These are phyloP conservation scores for Anaspis maculata DNA, from an alignment of 2,888 invertebrate genomes.

Conservation along the genomic window DNA sequence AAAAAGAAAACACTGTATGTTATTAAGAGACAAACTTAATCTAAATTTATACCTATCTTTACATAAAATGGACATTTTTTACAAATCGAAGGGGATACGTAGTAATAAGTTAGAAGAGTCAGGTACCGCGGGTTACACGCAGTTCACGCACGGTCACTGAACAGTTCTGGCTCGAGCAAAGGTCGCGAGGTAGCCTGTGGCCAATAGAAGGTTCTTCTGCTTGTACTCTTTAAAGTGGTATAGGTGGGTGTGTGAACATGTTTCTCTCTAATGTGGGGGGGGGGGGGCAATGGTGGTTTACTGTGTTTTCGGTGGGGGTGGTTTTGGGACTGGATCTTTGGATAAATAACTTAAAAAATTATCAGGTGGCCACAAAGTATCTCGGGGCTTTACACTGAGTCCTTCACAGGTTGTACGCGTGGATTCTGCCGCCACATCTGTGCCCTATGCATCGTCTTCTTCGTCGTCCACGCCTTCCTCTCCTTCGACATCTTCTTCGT, in stretches of 20 bases:
- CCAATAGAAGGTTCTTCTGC: constrained; percentile 17
- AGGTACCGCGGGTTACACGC: constrained; percentile 35
- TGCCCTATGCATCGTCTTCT: constrained; percentile 43
- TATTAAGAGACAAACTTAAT: constrained; percentile 38
- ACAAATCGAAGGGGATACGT: constrained; percentile 44
- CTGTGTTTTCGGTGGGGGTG: constrained; percentile 10
- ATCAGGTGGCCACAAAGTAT: constrained; percentile 34
- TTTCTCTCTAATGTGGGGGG: constrained; percentile 6
- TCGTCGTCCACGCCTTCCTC: constrained; percentile 41
- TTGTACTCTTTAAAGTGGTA: constrained; percentile 6
- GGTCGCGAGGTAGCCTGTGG: constrained; percentile 34
- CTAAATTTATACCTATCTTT: constrained; percentile 45
- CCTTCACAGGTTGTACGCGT: constrained; percentile 30
- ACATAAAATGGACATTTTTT: constrained; percentile 46
- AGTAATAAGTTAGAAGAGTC: constrained; percentile 39
- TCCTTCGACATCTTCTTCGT: constrained; percentile 41
- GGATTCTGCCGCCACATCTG: constrained; percentile 26
- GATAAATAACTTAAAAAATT: constrained; percentile 13
- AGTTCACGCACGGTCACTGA: constrained; percentile 32
- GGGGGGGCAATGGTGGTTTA: constrained; percentile 9
- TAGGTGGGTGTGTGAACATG: constrained; percentile 5
- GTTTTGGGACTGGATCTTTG: too few species aligned
- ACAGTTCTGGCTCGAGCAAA: constrained; percentile 26
- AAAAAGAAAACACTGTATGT: constrained; percentile 22
- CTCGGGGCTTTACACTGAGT: constrained; percentile 36